Evolutionary conservation across 1,140 invertebrate species (phyloP).

Genomic region (Drosophila pandora): DNA sequence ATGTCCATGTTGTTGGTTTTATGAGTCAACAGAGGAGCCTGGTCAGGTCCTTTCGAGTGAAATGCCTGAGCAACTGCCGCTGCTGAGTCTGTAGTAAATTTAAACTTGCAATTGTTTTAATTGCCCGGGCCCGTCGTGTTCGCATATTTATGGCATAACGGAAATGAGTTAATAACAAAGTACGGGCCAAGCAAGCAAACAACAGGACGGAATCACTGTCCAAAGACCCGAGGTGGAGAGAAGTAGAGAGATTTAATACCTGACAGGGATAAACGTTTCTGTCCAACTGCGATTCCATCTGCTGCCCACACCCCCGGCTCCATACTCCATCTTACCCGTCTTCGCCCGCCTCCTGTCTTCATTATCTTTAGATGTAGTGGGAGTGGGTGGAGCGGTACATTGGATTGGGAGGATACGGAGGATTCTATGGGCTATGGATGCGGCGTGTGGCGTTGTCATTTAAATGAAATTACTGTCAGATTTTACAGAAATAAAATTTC

Average conservation of each 20-base stretch:
- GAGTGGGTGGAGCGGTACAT: not conserved
- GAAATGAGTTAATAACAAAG: constrained; percentile 81
- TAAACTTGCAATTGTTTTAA: constrained; percentile 80
- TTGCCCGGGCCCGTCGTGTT: constrained; percentile 71
- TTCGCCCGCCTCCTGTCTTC: not conserved
- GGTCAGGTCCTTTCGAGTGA: not conserved
- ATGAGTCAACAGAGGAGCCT: constrained; percentile 61
- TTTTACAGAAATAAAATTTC: constrained; percentile 78
- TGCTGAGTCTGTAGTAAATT: constrained; percentile 76
- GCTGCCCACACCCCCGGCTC: not conserved
- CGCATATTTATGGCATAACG: constrained; percentile 79
- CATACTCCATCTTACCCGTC: too few species aligned
- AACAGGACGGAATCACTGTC: constrained; percentile 34
- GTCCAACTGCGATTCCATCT: constrained; percentile 37
- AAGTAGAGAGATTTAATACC: constrained; percentile 70
- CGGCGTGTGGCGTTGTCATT: constrained; percentile 63
- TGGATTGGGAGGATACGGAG: not conserved
- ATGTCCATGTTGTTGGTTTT: constrained; percentile 73
- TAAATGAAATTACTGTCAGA: constrained; percentile 81
- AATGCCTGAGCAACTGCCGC: constrained; percentile 34
- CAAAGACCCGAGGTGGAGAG: constrained; percentile 21
- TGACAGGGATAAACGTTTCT: constrained; percentile 78
- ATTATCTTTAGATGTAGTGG: constrained; percentile 13
- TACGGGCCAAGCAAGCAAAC: constrained; percentile 56
- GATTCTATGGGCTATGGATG: not conserved